Base-by-base conservation (phyloP, 2,888 invertebrate species). In the Chaitophorus viminalis region DNA sequence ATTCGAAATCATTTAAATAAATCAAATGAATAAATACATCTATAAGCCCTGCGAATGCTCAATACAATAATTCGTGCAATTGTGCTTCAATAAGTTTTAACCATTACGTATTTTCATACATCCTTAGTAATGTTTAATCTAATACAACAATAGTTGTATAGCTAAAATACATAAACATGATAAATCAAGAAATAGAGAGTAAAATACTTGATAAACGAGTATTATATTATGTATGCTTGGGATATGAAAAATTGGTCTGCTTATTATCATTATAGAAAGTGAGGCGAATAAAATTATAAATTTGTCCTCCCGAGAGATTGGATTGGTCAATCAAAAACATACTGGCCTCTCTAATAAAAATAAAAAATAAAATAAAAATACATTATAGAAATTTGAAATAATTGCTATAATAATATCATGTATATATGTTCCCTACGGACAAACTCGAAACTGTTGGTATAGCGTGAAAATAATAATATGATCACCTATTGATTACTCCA, bases 261-360 rank as follows among this genome's bases (percentile, higher is more conserved):
- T 76, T 25, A 5, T 54, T 74, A 52, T 17, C 36, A 39, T 75
- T 31, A 79, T 60, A 84, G 83, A 84, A 76, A 76, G 83, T 65
- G 65, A 84, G 29, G 65, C 60, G 75, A 75, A 83, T 75, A 60
- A 75, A 83, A 83, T 83, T 82, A 82, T 74, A 83, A 83, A 39
- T 60, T 68, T 60, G 36, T n/a, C 36, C 82, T 82, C 72, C 72
- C 17, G 9, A 83, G 36, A 60, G 54, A 60, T 52, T 79, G 36
- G 54, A 60, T 52, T 79, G 36, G 25, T 31, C 82, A 52, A 70
- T 82, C 46, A 18, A 52, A 46, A 82, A 52, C 29, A 31, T n/a
- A 65, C 9, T 36, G 18, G 21, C 5, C 25, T 3, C 60, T 18
- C 21, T 18, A 60, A 54, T 54, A 54, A 4, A 54, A 31, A 70